Percentiles rank a stretch among this genome's conserved stretches.
These are phyloP conservation scores for Gymnoscopelus braueri DNA, from an alignment of 2,797 vertebrate genomes.

Conservation along the genomic window DNA sequence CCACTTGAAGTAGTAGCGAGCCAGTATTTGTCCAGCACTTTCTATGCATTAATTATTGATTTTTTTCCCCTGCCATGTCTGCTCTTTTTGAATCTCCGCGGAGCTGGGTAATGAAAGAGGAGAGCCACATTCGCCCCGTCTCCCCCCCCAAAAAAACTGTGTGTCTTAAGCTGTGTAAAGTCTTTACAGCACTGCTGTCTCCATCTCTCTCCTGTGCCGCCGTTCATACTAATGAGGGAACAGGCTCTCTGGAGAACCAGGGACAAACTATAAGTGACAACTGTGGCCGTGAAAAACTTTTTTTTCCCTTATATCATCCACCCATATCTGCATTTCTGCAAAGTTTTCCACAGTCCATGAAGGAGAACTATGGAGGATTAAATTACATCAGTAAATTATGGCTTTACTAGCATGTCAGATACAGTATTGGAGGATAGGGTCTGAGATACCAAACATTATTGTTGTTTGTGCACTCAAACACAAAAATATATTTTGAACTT, in stretches of 20 bases:
- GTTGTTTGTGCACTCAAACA: too few species aligned
- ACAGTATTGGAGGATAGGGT: too few species aligned
- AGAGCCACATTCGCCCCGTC: slow-evolving; percentile 45
- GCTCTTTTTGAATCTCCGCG: slow-evolving; percentile 46
- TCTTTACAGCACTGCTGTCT: slow-evolving; percentile 20
- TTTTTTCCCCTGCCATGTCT: slow-evolving; percentile 37
- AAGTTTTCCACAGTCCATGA: too few species aligned
- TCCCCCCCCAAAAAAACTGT: slow-evolving; percentile 24
- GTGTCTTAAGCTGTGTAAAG: slow-evolving; percentile 37
- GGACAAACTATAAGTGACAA: neutral
- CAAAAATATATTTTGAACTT: too few species aligned
- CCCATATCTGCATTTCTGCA: too few species aligned
- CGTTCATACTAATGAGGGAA: slow-evolving; percentile 30
- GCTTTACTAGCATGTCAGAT: too few species aligned
- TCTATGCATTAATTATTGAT: slow-evolving; percentile 73
- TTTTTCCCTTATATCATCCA: slow-evolving; percentile 11
- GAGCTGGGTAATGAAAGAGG: slow-evolving; percentile 64
- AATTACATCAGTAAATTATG: too few species aligned
- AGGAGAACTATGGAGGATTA: too few species aligned
- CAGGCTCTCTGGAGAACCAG: slow-evolving; percentile 31
- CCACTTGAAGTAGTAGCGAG: slow-evolving; percentile 44
- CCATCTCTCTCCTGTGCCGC: slow-evolving; percentile 14
- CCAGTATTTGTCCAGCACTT: slow-evolving; percentile 64
- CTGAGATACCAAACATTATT: too few species aligned
- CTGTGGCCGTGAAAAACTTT: slow-evolving; percentile 6